Evolutionary conservation across 2,797 vertebrate species (phyloP), one percentile per base, ranked within the genome.

Genomic region (Neostethus bicornis): DNA sequence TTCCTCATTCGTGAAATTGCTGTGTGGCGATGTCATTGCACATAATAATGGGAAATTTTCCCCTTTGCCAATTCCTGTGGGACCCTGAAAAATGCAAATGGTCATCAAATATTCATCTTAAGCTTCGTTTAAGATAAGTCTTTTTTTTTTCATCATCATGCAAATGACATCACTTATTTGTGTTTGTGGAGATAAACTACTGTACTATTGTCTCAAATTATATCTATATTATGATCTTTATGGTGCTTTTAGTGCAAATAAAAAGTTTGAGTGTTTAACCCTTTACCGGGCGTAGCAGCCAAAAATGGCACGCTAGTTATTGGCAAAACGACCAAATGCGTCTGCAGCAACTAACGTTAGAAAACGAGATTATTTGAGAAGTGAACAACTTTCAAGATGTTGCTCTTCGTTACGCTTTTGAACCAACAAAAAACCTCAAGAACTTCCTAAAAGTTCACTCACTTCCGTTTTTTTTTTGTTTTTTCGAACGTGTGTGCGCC

Each of bases 1-100:
- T 81, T 84, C 73, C 72, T 86, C 83, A 86, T 63, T 86, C 78
- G 83, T 86, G 88, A 87, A 87, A 86, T 87, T 87, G 82, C 79
- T 72, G 47, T 72, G 63, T 71, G 75, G 53, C 75, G 55, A 79
- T 79, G 77, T 81, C 77, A 74, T 61, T 73, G 76, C 67, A 73
- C 76, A 77, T 81, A 72, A 58, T 78, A 87, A 87, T 85, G 77
- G 75, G 74, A 68, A 73, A 66, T 61, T 74, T 44, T 46, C 38
- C 34, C 64, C 41, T 60, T 59, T 56, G 61, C 55, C 51, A 61
- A 47, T 59, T 62, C 59, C 42, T 61, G 28, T 16, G 17, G 25
- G 48, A 71, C 47, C 70, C 48, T 45, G 37, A 39, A 41, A 48
- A 70, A 61, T 35, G 44, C 28, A 61, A 68, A 70, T 35, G 58